phyloP scores from a whole-genome alignment of 1,140 invertebrate genomes.

The Bombus huntii region DNA sequence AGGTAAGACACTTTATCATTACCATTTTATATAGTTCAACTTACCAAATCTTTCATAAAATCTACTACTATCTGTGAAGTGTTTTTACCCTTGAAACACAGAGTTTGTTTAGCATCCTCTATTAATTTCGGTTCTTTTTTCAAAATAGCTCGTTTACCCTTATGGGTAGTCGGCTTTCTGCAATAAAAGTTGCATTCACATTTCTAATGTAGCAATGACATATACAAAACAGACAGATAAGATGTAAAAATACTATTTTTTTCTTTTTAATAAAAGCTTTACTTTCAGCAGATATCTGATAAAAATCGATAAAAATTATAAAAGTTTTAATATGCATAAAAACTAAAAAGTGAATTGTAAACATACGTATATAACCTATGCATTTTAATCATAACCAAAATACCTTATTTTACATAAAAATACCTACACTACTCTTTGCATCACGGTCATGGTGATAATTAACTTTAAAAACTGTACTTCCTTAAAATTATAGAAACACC shows the following conservation, averaged over 20 bases:
- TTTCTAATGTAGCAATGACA: conserved; percentile 8
- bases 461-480: neutral
- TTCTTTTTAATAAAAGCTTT: neutral
- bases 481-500: neutral
- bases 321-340: conserved; percentile 19
- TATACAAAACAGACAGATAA: too few species aligned
- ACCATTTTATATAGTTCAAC: conserved; percentile 58
- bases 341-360: conserved; percentile 1
- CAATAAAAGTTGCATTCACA: conserved; percentile 49
- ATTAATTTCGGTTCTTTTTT: conserved; percentile 93
- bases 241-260: too few species aligned
- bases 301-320: neutral
- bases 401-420: neutral
- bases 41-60: conserved; percentile 93
- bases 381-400: neutral
- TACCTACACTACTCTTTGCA: conserved; percentile 81
- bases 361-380: neutral
- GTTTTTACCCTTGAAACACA: conserved; percentile 94
- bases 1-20: neutral
- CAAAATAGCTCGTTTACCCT: conserved; percentile 92
- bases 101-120: conserved; percentile 93
- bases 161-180: conserved; percentile 94
- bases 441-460: conserved; percentile 72
- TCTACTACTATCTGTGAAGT: conserved; percentile 89
- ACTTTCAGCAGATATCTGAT: neutral